Evolutionary conservation across 2,888 invertebrate species (phyloP).

Genomic region (Pantelozetes paolii): DNA sequence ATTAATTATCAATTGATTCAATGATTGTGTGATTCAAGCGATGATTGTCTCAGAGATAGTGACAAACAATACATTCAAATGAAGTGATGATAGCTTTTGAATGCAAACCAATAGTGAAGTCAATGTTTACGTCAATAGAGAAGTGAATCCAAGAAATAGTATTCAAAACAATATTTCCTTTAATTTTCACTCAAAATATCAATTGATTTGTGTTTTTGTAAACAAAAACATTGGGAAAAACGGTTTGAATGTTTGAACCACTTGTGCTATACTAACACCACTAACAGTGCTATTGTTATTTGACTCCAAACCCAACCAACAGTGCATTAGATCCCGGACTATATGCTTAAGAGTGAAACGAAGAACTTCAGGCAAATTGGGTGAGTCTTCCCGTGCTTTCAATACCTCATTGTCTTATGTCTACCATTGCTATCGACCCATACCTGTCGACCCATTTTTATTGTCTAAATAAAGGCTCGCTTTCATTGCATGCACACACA

Average conservation of each 20-base stretch:
- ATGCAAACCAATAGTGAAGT: too few species aligned
- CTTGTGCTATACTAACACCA: conserved; percentile 37
- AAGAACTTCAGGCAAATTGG: conserved; percentile 76
- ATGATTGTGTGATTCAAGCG: too few species aligned
- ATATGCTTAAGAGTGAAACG: conserved; percentile 89
- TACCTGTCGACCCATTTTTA: background rate
- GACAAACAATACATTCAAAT: too few species aligned
- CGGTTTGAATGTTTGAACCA: background rate
- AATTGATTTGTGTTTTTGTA: background rate
- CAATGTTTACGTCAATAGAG: too few species aligned
- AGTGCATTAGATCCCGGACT: conserved; percentile 93
- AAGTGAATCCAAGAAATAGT: background rate
- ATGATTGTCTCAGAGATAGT: too few species aligned
- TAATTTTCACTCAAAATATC: background rate
- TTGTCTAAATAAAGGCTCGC: background rate
- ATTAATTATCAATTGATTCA: too few species aligned
- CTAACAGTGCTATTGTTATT: conserved; percentile 19
- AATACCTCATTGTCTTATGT: background rate
- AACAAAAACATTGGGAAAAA: too few species aligned
- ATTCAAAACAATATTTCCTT: background rate
- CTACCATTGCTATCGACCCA: background rate
- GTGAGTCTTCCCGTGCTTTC: conserved; percentile 61
- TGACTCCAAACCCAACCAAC: background rate
- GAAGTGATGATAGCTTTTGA: too few species aligned
- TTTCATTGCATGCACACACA: too few species aligned